Evolutionary conservation across 1,140 invertebrate genomes (phyloP), one percentile per base, ranked within the genome.

Genomic region (Leptonema lineaticorne): DNA sequence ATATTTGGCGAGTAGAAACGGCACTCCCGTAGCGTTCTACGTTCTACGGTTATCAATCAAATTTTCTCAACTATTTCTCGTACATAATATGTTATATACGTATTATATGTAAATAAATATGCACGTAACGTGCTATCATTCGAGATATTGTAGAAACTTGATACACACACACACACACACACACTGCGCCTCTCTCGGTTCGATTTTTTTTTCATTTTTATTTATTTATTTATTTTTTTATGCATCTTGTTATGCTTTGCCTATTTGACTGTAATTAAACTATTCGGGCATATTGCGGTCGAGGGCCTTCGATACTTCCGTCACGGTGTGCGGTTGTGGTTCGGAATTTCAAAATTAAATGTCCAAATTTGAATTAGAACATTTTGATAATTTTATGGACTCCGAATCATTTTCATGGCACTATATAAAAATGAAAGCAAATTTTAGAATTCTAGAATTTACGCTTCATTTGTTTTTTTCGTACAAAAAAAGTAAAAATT

Each of bases 231-330:
- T 59, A 11, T 20, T 63, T 72, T 72, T 72, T 72, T 72, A 58
- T 72, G 46, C 30, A 53, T 69, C 63, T 72, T 72, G 70, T 72
- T 69, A 72, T 65, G 71, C 68, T 68, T 69, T 68, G 68, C 68
- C 71, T 69, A 72, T 72, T 65, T 67, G 71, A 64, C 48, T 68
- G 71, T 72, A 69, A 72, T 72, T 72, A 72, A 72, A 69, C 65
- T 67, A 64, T 66, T 67, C 67, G 67, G 67, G 67, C 64, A 69
- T 67, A 63, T 69, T 69, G 70, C 53, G 70, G 70, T 71, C 50
- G 60, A 64, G 50, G 18, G 29, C 26, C 33, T 58, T 67, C 70
- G 67, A 64, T 41, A 57, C 68, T 72, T 69, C 68, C 68, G 71
- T 72, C 71, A 68, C 68, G 71, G 67, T 69, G 28, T 28, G 29